Evolutionary conservation across 2,797 vertebrate species (phyloP), one percentile per base, ranked within the genome.

Genomic region (Graptemys geographica): DNA sequence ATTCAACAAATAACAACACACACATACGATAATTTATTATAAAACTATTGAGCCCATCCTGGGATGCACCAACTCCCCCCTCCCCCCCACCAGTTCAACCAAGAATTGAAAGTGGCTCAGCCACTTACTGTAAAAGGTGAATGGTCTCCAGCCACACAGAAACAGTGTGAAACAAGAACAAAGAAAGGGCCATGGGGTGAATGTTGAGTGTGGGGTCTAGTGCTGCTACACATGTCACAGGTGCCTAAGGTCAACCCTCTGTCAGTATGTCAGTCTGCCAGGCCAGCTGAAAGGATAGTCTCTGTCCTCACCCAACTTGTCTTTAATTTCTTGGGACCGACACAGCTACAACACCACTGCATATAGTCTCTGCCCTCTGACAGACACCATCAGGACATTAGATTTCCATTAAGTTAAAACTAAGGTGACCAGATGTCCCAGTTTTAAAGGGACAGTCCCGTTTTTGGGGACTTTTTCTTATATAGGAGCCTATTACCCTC

Each of bases 201-300:
- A 76, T 7, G 6, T 1, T 9, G 41, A 28, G 25, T n/a, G 2
- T 0, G 4, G 4, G 21, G n/a, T 41, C 69, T 18, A 11, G 33
- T 2, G 18, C 37, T 33, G 8, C 49, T 21, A 3, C 79, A 52
- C 6, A 3, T 33, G 25, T 87, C 9, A 27, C 3, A 31, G 25
- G 6, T 74, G 57, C 41, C 33, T 18, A 3, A 41, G 27, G 25
- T 55, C 18, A 53, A 41, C 3, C 41, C 44, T 27, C 33, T 41
- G 47, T 16, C 59, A 31, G 16, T 28, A 41, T 11, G 8, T 1
- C 3, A 41, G 25, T 44, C 37, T 21, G 33, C 5, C 33, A 74
- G 41, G 25, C 19, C 37, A 27, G 5, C 23, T 76, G 41, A 27
- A 21, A 49, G 1, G 23, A 49, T 18, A 33, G 19, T 11, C 41